These are phyloP conservation scores for Ochropleura plecta DNA, from an alignment of 2,888 invertebrate genomes.

Conservation along the genomic window DNA sequence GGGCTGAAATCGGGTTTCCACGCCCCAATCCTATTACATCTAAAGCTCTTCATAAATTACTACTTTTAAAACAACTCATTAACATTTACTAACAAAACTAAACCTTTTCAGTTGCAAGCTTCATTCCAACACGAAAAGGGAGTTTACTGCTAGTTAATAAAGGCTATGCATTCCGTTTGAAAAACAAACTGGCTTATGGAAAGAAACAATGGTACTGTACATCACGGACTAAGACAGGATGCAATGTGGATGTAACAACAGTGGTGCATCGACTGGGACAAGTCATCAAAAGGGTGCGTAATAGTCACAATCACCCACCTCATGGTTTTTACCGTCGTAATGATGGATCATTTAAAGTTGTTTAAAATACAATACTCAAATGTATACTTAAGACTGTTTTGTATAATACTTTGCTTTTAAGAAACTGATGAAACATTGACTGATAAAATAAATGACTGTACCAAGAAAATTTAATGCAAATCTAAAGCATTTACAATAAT, in stretches of 20 bases:
- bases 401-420: slow-evolving; percentile 3
- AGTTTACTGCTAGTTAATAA: slow-evolving; percentile 83
- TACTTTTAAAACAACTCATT: background rate
- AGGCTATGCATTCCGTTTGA: slow-evolving; percentile 84
- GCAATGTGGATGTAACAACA: slow-evolving; percentile 84
- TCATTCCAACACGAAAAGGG: slow-evolving; percentile 85
- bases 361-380: slow-evolving; percentile 65
- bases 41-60: background rate
- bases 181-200: slow-evolving; percentile 86
- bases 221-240: slow-evolving; percentile 83
- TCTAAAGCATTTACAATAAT: slow-evolving; percentile 12
- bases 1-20: no score
- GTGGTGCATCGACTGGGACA: slow-evolving; percentile 76
- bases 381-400: slow-evolving; percentile 9
- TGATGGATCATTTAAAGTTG: slow-evolving; percentile 85
- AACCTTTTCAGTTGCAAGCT: slow-evolving; percentile 83
- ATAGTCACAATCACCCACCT: slow-evolving; percentile 82
- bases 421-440: slow-evolving; percentile 13
- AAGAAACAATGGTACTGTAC: slow-evolving; percentile 88
- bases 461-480: background rate
- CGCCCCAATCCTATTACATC: background rate
- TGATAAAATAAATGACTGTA: slow-evolving; percentile 19
- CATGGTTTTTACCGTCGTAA: slow-evolving; percentile 83
- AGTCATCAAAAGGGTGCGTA: slow-evolving; percentile 81
- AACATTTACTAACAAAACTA: slow-evolving; percentile 48